Conservation (phyloP, 2,797 vertebrate genomes). For the Miichthys miiuy region DNA sequence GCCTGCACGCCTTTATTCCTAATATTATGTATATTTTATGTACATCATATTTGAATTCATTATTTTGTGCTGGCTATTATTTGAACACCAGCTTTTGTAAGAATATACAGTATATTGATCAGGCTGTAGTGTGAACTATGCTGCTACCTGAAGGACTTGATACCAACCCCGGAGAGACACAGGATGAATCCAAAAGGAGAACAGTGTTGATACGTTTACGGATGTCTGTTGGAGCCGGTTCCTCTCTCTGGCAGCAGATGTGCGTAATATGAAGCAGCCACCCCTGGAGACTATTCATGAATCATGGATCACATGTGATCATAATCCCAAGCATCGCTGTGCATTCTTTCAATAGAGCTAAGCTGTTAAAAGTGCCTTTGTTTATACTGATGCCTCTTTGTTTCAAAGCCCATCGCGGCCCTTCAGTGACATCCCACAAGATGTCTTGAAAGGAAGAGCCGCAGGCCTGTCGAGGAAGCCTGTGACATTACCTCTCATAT, state of each 20-base stretch:
- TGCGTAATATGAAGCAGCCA: slow-evolving; percentile 39
- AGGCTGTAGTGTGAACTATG: background rate
- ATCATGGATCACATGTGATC: slow-evolving; percentile 67
- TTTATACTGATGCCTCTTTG: slow-evolving; percentile 50
- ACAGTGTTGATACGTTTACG: slow-evolving; percentile 65
- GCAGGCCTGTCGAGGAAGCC: slow-evolving; percentile 1
- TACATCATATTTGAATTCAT: background rate
- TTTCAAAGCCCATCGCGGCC: slow-evolving; percentile 41
- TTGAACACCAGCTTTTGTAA: slow-evolving; percentile 5
- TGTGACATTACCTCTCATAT: slow-evolving; percentile 31
- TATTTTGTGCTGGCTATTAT: background rate
- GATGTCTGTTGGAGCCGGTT: slow-evolving; percentile 33
- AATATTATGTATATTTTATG: background rate
- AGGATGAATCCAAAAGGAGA: slow-evolving; percentile 32
- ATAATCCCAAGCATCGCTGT: slow-evolving; percentile 41
- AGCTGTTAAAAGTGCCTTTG: slow-evolving; percentile 39
- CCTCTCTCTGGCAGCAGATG: slow-evolving; percentile 57
- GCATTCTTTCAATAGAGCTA: slow-evolving; percentile 12
- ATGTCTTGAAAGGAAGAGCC: slow-evolving; percentile 45
- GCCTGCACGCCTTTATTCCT: background rate
- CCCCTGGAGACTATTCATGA: slow-evolving; percentile 56
- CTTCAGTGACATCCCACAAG: slow-evolving; percentile 9
- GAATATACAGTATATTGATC: background rate
- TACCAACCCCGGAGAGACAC: background rate
- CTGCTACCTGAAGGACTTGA: slow-evolving; percentile 10